phyloP scores from a whole-genome alignment of 2,797 vertebrate species.

The Carapus acus region DNA sequence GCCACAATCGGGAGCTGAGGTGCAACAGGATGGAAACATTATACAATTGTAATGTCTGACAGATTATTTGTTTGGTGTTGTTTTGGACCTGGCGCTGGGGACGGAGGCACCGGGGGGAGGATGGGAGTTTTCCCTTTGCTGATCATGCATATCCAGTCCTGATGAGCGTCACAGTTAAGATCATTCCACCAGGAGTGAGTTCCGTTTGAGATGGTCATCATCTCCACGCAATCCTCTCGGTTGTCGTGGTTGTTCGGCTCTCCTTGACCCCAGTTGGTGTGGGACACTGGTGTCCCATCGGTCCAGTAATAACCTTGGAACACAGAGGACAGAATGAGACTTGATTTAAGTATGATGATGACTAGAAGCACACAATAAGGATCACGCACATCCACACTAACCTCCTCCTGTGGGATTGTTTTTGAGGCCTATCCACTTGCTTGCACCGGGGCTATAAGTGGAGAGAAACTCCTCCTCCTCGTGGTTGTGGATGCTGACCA shows the following conservation, averaged over 20 bases:
- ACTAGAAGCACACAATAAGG: too few species aligned
- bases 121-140: constrained; percentile 65
- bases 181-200: constrained; percentile 73
- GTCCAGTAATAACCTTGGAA: constrained; percentile 78
- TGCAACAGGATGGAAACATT: too few species aligned
- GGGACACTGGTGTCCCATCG: constrained; percentile 62
- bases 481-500: constrained; percentile 73
- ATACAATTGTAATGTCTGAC: too few species aligned
- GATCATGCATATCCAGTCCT: constrained; percentile 78
- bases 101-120: constrained; percentile 61
- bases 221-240: constrained; percentile 76
- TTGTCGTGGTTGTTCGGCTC: constrained; percentile 74
- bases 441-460: constrained; percentile 61
- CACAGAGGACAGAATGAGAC: too few species aligned
- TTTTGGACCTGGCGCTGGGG: constrained; percentile 59
- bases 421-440: constrained; percentile 76
- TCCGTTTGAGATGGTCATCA: constrained; percentile 69
- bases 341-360: too few species aligned
- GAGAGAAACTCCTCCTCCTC: constrained; percentile 70
- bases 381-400: constrained; percentile 19
- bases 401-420: constrained; percentile 68
- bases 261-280: constrained; percentile 75
- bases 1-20: constrained; percentile 72
- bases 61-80: too few species aligned
- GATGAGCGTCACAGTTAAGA: constrained; percentile 74